Evolutionary conservation across 2,797 vertebrate genomes (phyloP), one percentile per base, ranked within the genome.

Genomic region (Thalassophryne amazonica): DNA sequence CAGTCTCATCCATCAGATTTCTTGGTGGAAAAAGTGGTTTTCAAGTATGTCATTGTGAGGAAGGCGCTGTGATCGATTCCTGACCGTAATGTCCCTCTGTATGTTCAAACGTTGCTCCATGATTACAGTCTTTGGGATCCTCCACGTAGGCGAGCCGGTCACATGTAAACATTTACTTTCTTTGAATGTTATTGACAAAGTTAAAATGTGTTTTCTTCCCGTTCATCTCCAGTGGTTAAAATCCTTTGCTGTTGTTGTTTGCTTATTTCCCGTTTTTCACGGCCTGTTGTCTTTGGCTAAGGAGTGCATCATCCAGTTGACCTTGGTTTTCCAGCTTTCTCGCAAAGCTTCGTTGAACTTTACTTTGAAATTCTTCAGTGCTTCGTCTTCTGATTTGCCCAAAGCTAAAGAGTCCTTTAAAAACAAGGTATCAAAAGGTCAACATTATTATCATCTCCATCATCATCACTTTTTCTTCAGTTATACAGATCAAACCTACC

Each of bases 301-400:
- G 0, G 94, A 94, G 85, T 99, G 97, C 63, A 98, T 96, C 92
- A 99, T 91, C 97, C 97, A 99, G 87, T 99, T 99, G 72, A 99
- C 94, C 86, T 99, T 99, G 79, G 96, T 99, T 81, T 99, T 99
- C 97, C 97, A 99, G 88, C 97, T 99, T 69, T 99, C 97, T 32
- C 97, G 75, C 17, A 99, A 88, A 57, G 97, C 97, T 85, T 99
- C 97, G 0, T 98, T 98, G 50, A 99, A 99, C 84, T 99, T 99
- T 2, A 99, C 91, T 48, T 95, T 94, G 81, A 99, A 99, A 69
- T 95, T 96, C 81, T 98, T 99, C 61, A 98, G 84, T 0, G 97
- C 97, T 42, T 99, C 97, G 2, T 99, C 97, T 4, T 99, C 97
- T 0, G 93, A 90, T 73, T 95, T 99, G 4, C 96, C 95, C 59